phyloP scores from a whole-genome alignment of 2,113 vertebrate genomes.

The Sorex fumeus region DNA sequence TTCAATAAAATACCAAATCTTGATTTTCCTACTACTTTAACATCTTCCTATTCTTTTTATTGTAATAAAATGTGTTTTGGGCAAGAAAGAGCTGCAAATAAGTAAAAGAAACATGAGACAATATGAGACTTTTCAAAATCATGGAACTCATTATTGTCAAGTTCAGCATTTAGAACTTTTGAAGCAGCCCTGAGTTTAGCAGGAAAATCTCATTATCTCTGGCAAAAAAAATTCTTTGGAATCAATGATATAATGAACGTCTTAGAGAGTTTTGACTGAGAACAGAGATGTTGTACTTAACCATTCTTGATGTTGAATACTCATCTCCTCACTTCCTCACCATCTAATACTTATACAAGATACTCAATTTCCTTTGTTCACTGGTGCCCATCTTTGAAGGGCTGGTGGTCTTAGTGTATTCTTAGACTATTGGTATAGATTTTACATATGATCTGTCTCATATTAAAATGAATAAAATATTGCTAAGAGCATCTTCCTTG shows the following conservation, averaged over 20 bases:
- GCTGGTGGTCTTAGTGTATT: background rate
- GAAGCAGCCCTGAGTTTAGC: background rate
- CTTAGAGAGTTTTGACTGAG: background rate
- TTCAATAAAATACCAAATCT: too few relatives aligned
- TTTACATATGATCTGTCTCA: background rate
- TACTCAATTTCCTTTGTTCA: background rate
- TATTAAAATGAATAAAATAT: background rate
- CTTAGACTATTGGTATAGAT: constrained; percentile 3
- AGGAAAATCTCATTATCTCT: background rate
- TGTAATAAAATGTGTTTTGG: constrained; percentile 30
- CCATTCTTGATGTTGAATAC: background rate
- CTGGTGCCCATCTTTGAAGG: background rate
- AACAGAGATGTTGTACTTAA: background rate
- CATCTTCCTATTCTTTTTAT: background rate
- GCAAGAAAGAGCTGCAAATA: background rate
- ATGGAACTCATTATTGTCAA: background rate
- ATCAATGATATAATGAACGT: background rate
- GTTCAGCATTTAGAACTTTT: background rate
- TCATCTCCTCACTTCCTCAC: background rate
- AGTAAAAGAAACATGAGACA: background rate
- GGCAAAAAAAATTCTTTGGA: background rate
- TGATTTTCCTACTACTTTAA: background rate
- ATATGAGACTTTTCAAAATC: background rate
- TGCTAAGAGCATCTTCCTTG: background rate
- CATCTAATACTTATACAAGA: background rate